These are phyloP conservation scores for Coecobrya sp. DNA, from an alignment of 2,888 invertebrate species.

Conservation along the genomic window DNA sequence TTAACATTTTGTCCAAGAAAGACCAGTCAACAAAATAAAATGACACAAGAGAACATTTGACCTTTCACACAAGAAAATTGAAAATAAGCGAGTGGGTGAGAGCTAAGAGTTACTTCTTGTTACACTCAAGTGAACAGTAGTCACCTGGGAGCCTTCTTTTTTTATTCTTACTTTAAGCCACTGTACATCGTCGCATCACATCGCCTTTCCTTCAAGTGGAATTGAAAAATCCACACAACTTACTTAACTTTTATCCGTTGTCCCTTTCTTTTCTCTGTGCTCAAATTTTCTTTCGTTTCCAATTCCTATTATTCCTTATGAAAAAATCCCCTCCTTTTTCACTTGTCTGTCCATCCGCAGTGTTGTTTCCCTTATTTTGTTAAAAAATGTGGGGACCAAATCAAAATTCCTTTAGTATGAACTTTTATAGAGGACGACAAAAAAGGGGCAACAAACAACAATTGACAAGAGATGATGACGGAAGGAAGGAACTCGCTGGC, in stretches of 20 bases:
- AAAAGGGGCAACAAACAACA: not conserved
- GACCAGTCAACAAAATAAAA: constrained; percentile 45
- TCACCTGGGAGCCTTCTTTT: constrained; percentile 37
- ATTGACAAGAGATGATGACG: not conserved
- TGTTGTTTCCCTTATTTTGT: not conserved
- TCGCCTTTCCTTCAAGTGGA: constrained; percentile 50
- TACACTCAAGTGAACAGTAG: constrained; percentile 41
- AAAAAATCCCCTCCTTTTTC: not conserved
- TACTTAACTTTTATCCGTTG: constrained; percentile 5
- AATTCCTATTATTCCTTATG: not conserved
- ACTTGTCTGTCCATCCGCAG: not conserved
- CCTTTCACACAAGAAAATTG: constrained; percentile 39
- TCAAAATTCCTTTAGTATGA: not conserved
- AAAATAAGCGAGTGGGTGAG: not conserved
- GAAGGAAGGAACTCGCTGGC: not conserved
- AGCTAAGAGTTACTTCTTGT: not conserved
- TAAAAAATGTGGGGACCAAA: not conserved
- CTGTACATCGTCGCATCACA: constrained; percentile 10
- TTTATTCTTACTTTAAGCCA: constrained; percentile 1
- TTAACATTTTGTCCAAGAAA: not conserved
- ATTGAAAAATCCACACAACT: constrained; percentile 57
- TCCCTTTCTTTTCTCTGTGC: not conserved
- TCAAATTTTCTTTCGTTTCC: not conserved
- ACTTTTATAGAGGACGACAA: not conserved
- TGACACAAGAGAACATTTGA: constrained; percentile 57